Conservation (phyloP, 2,797 vertebrate genomes). For the Hyperoplus immaculatus region DNA sequence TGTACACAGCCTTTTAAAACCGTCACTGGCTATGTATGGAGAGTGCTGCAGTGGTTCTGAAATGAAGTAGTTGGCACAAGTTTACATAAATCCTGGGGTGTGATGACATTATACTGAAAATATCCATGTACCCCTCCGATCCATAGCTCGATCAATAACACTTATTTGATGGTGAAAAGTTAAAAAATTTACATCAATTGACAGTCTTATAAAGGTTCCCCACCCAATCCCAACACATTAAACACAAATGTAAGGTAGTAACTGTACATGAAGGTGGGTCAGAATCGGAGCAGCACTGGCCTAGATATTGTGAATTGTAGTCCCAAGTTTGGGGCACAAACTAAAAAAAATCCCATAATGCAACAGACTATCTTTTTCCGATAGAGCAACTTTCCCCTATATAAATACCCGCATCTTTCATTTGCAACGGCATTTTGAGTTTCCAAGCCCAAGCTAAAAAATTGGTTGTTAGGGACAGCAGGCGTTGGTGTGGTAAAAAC, state of each 20-base stretch:
- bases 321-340: background rate
- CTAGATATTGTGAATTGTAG: background rate
- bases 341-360: background rate
- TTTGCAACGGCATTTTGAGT: background rate
- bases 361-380: background rate
- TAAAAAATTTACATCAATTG: constrained; percentile 5
- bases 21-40: constrained; percentile 1
- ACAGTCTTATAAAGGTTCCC: background rate
- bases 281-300: constrained; percentile 23
- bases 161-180: background rate
- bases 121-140: background rate
- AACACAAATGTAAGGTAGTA: background rate
- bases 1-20: constrained; percentile 19
- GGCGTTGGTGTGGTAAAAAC: no score
- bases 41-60: background rate
- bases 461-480: background rate
- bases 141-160: constrained; percentile 11
- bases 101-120: background rate
- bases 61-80: no score
- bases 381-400: background rate
- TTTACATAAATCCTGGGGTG: no score
- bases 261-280: constrained; percentile 7
- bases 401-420: background rate
- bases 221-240: background rate
- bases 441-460: background rate